phyloP scores from a whole-genome alignment of 1,140 invertebrate species.

The Tachypleus tridentatus region DNA sequence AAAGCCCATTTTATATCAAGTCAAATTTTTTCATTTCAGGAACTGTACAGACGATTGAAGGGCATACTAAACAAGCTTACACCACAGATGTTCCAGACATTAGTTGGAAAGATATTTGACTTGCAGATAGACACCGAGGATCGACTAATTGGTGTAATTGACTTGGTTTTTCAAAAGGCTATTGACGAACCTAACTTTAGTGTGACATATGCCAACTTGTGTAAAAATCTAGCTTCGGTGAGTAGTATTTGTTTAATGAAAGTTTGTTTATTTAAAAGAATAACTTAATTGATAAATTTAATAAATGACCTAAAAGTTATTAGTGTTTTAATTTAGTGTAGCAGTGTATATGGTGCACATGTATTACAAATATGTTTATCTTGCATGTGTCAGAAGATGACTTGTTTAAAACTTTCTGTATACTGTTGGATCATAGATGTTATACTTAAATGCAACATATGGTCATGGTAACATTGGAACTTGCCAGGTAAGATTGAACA shows the following conservation, averaged over 20 bases:
- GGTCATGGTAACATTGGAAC: too few relatives aligned
- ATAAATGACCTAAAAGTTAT: neutral
- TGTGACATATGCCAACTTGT: conserved; percentile 73
- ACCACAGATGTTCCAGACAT: conserved; percentile 75
- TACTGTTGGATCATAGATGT: too few relatives aligned
- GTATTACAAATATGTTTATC: too few relatives aligned
- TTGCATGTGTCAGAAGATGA: too few relatives aligned
- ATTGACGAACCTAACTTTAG: conserved; percentile 88
- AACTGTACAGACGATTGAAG: conserved; percentile 65
- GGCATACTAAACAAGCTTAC: conserved; percentile 90
- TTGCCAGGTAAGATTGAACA: too few relatives aligned
- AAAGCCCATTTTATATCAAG: conserved; percentile 9
- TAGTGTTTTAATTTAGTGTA: too few relatives aligned
- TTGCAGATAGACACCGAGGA: conserved; percentile 68
- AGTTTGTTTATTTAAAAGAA: too few relatives aligned
- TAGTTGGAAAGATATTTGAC: conserved; percentile 59
- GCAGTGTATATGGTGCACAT: too few relatives aligned
- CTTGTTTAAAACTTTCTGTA: too few relatives aligned
- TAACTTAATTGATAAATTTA: conserved; percentile 41
- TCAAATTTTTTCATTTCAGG: conserved; percentile 34
- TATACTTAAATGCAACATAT: too few relatives aligned
- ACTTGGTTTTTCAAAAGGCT: conserved; percentile 88
- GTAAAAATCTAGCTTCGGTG: conserved; percentile 30
- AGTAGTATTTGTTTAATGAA: conserved; percentile 5
- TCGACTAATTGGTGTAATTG: conserved; percentile 66